Base-by-base conservation (phyloP, 2,888 invertebrate species). In the Podotricha telesiphe region DNA sequence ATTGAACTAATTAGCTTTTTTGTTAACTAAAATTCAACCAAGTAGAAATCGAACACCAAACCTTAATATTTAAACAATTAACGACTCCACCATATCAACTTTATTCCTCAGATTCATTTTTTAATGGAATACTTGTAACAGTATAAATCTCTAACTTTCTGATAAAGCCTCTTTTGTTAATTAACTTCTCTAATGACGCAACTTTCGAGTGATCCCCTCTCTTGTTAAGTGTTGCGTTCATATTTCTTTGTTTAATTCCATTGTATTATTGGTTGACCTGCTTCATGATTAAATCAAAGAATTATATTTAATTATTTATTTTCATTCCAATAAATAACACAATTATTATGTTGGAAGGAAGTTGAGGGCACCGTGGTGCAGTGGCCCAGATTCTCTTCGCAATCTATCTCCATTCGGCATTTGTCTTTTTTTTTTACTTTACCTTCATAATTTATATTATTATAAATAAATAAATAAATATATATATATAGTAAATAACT, bases 91-190 rank as follows among this genome's bases (percentile, higher is more conserved):
- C 51, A 72, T 58, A 68, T 68, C 72, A 65, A 55, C 51, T 64
- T 71, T 56, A 67, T 72, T 73, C 55, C 68, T 70, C 59, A 62
- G 63, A 68, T 67, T 75, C 70, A 73, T 72, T 71, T 73, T 74
- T 73, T 72, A 73, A 70, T 71, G 68, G 68, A 69, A 72, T 65
- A 65, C 45, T 47, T 53, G 55, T 65, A 63, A 63, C 69, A 47
- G 63, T 58, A 61, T 50, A 55, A 67, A 69, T 62, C 77, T 56
- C 73, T 74, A 84, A 84, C 78, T 86, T 84, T 77, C 77, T 79
- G 77, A 85, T 84, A 84, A 83, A 85, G 85, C 83, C 76, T 81
- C 79, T 81, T 80, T 80, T 77, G 79, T 81, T 83, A 83, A 82
- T 83, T 83, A 82, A 82, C 79, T 82, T 82, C 77, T 76, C 80